Evolutionary conservation across 2,113 vertebrate species (phyloP).

Genomic region (Lucifuga dentata): DNA sequence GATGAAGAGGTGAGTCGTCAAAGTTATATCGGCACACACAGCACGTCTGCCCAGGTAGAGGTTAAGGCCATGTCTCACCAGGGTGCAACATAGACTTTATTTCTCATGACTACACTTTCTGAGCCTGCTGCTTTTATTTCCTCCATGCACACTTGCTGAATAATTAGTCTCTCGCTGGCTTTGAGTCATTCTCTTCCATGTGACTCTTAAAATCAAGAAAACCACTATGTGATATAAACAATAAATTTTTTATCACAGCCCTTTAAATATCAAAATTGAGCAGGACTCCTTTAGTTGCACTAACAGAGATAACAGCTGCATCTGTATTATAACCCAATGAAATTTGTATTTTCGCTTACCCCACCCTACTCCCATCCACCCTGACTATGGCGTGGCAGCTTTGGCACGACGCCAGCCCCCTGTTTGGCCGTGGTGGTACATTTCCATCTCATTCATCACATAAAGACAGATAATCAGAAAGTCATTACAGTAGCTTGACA

Average conservation of each 20-base stretch:
- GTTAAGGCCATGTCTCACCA: conserved; percentile 52
- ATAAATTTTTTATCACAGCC: conserved; percentile 15
- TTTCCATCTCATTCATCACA: conserved; percentile 90
- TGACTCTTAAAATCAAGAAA: neutral
- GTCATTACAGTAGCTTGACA: conserved; percentile 87
- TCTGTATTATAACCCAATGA: conserved; percentile 61
- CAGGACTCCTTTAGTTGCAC: conserved; percentile 16
- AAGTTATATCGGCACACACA: conserved; percentile 42
- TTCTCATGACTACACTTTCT: conserved; percentile 35
- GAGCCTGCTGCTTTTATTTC: conserved; percentile 30
- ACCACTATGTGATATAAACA: conserved; percentile 32
- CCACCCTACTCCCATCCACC: conserved; percentile 34
- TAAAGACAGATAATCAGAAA: conserved; percentile 91
- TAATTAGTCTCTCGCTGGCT: conserved; percentile 53
- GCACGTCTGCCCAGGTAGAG: conserved; percentile 49
- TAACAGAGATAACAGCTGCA: conserved; percentile 45
- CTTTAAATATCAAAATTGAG: conserved; percentile 23
- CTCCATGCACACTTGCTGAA: conserved; percentile 39
- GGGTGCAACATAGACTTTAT: conserved; percentile 57
- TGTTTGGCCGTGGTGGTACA: conserved; percentile 79
- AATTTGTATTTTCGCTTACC: conserved; percentile 63
- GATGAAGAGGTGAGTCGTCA: conserved; percentile 11
- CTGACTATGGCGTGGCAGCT: conserved; percentile 63
- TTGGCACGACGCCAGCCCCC: conserved; percentile 70
- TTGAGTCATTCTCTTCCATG: conserved; percentile 25